Percentiles rank a stretch among this genome's conserved stretches.
Evolutionary conservation across 2,797 vertebrate genomes (phyloP).

Genomic region (Trachops cirrhosus): DNA sequence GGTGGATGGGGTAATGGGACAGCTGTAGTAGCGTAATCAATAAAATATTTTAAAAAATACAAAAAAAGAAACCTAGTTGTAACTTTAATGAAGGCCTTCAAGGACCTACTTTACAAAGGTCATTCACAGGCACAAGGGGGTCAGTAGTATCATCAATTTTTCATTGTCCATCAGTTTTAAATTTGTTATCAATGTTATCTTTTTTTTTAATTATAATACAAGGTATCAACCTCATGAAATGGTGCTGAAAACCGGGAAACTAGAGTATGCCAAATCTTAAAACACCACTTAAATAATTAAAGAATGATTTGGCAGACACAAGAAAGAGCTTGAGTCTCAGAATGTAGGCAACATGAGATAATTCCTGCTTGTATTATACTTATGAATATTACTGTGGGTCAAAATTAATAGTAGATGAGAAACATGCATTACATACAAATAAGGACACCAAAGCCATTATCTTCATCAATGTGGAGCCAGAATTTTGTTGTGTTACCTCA

Average conservation of each 20-base stretch:
- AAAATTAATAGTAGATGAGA: neutral
- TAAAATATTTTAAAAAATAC: too few relatives aligned
- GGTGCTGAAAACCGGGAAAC: neutral
- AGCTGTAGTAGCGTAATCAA: too few relatives aligned
- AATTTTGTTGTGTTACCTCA: neutral
- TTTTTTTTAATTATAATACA: neutral
- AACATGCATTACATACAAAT: neutral
- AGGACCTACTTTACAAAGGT: neutral
- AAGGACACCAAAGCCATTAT: neutral
- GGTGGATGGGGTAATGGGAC: too few relatives aligned
- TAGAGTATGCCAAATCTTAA: neutral
- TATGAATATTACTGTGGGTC: neutral
- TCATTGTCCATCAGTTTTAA: neutral
- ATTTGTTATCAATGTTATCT: too few relatives aligned
- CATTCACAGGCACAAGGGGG: neutral
- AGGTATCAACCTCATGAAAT: neutral
- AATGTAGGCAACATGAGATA: neutral
- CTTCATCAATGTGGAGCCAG: neutral
- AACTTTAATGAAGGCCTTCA: neutral
- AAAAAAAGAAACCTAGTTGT: neutral
- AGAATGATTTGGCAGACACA: neutral
- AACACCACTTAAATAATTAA: neutral
- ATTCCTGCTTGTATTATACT: neutral
- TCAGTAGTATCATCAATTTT: neutral
- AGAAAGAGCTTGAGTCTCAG: neutral